phyloP scores from a whole-genome alignment of 2,888 invertebrate species.

The Synanthedon andrenaeformis region DNA sequence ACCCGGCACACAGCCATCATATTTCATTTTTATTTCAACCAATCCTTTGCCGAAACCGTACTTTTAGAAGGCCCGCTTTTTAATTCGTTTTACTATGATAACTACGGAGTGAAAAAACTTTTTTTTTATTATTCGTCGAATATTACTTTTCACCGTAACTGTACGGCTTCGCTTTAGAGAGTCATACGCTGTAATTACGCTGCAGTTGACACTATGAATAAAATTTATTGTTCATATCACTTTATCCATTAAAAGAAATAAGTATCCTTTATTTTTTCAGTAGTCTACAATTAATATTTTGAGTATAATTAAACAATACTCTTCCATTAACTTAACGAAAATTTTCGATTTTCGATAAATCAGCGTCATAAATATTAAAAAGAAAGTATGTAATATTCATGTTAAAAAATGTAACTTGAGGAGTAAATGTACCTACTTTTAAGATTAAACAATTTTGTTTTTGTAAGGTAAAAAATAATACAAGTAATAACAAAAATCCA shows the following conservation, averaged over 20 bases:
- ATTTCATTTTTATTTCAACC: conserved; percentile 62
- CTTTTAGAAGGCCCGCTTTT: conserved; percentile 39
- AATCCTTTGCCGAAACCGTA: conserved; percentile 66
- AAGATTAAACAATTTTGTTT: too few species aligned
- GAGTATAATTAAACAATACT: too few species aligned
- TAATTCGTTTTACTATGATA: conserved; percentile 65
- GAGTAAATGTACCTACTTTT: too few species aligned
- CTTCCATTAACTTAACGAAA: too few species aligned
- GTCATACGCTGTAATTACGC: conserved; percentile 9
- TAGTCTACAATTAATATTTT: too few species aligned
- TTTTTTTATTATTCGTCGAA: conserved; percentile 31
- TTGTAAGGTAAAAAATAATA: too few species aligned
- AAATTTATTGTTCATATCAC: not conserved
- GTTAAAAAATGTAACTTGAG: too few species aligned
- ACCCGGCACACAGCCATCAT: conserved; percentile 27
- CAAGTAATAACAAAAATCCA: too few species aligned
- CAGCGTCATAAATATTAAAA: too few species aligned
- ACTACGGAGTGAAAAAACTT: conserved; percentile 26
- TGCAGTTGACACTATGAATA: conserved; percentile 9
- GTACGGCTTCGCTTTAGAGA: conserved; percentile 28
- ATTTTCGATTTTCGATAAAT: too few species aligned
- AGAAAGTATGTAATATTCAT: too few species aligned
- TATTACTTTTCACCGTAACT: conserved; percentile 38
- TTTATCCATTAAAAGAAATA: not conserved
- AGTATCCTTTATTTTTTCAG: not conserved